A percentile compares a stretch with the other conserved stretches of the same genome.
Conservation (phyloP, 1,140 invertebrate species). For the Zaprionus africanus region DNA sequence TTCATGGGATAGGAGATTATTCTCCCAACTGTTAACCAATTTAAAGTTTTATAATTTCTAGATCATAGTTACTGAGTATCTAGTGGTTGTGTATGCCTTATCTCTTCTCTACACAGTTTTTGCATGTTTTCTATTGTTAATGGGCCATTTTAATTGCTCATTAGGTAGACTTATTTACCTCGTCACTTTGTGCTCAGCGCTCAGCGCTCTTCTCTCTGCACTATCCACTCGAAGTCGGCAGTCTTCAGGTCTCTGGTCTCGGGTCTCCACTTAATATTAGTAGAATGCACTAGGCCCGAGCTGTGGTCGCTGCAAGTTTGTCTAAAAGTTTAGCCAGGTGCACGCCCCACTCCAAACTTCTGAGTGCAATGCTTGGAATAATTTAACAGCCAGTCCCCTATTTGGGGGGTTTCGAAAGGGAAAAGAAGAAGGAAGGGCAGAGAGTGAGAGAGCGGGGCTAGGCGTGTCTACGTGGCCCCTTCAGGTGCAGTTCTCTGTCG, state of each 20-base stretch:
- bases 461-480: slow-evolving; percentile 24
- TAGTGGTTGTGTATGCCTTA: neutral
- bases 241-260: neutral
- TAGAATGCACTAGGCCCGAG: slow-evolving; percentile 10
- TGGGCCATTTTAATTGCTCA: slow-evolving; percentile 38
- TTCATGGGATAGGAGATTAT: no score
- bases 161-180: slow-evolving; percentile 9
- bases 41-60: neutral
- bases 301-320: slow-evolving; percentile 41
- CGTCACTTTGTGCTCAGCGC: neutral
- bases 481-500: slow-evolving; percentile 32
- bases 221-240: neutral
- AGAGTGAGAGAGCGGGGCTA: neutral
- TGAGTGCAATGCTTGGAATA: slow-evolving; percentile 54
- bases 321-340: slow-evolving; percentile 38
- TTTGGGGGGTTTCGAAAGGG: slow-evolving; percentile 23
- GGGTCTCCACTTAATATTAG: slow-evolving; percentile 15
- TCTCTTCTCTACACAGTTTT: neutral
- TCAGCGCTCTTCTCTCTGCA: neutral
- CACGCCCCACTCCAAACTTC: slow-evolving; percentile 40
- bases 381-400: slow-evolving; percentile 50
- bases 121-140: slow-evolving; percentile 12
- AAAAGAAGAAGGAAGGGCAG: neutral
- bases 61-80: neutral
- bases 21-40: no score